A percentile compares a stretch with the other conserved stretches of the same genome.
phyloP scores from a whole-genome alignment of 2,888 invertebrate genomes.

The Cremastobaeus sp. region DNA sequence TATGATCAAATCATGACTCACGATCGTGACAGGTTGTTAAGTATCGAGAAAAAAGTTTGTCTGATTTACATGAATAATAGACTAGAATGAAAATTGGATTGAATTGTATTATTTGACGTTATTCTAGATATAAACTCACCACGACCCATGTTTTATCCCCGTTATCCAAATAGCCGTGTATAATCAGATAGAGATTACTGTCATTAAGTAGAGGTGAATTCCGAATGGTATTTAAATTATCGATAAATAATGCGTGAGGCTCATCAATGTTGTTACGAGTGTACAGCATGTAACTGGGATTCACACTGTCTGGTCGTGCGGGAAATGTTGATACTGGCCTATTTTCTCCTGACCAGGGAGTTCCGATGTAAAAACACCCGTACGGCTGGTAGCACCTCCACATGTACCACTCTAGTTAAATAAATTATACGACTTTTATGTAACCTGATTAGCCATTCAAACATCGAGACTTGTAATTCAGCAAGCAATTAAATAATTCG shows the following conservation, averaged over 20 bases:
- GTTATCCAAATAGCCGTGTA: conserved; percentile 92
- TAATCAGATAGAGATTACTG: conserved; percentile 86
- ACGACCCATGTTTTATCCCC: conserved; percentile 89
- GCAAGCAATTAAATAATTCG: too few species aligned
- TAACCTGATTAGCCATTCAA: not conserved
- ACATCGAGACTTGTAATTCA: too few species aligned
- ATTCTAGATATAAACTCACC: conserved; percentile 74
- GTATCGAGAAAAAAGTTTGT: too few species aligned
- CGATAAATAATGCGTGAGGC: conserved; percentile 83
- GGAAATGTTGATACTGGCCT: conserved; percentile 90
- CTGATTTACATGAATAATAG: too few species aligned
- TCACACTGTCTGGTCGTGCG: conserved; percentile 83
- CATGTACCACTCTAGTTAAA: conserved; percentile 74
- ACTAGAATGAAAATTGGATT: too few species aligned
- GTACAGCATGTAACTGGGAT: conserved; percentile 82
- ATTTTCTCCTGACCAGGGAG: conserved; percentile 88
- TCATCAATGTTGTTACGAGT: conserved; percentile 79
- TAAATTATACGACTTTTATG: conserved; percentile 18
- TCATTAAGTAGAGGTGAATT: conserved; percentile 81
- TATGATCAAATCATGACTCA: too few species aligned
- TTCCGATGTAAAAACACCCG: conserved; percentile 88
- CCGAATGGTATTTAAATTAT: conserved; percentile 82
- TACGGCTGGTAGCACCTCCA: conserved; percentile 87
- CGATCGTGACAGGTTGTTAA: too few species aligned
- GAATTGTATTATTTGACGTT: too few species aligned